Conservation (phyloP, 1,140 invertebrate genomes). For the Heliconius hewitsoni region DNA sequence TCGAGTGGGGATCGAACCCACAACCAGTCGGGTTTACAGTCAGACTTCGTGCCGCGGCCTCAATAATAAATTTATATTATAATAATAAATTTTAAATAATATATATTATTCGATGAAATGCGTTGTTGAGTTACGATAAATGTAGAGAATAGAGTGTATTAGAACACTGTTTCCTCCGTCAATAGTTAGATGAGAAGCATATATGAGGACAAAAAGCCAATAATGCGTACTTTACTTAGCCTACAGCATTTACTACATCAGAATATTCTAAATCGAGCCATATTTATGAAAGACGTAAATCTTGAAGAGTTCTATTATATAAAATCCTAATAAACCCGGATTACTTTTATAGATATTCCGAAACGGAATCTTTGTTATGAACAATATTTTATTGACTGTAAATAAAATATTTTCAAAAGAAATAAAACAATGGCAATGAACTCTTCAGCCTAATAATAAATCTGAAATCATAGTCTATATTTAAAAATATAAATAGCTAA, state of each 20-base stretch:
- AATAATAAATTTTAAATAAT: too few relatives aligned
- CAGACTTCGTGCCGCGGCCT: too few relatives aligned
- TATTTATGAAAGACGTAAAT: constrained; percentile 11
- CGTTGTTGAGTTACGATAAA: background rate
- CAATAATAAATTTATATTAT: too few relatives aligned
- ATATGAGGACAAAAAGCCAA: background rate
- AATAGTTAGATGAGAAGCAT: background rate
- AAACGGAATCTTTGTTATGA: background rate
- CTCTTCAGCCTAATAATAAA: too few relatives aligned
- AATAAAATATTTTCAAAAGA: background rate
- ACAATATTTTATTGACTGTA: background rate
- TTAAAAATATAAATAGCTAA: too few relatives aligned
- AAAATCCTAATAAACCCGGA: constrained; percentile 7
- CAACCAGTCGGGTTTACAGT: too few relatives aligned
- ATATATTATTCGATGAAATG: too few relatives aligned
- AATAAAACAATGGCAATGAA: too few relatives aligned
- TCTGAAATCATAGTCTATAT: too few relatives aligned
- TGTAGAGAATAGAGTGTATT: background rate
- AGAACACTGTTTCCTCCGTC: background rate
- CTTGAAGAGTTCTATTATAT: constrained; percentile 5
- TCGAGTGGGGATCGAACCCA: too few relatives aligned
- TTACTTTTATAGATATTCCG: background rate
- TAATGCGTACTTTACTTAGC: background rate
- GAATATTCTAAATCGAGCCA: background rate
- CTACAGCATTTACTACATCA: background rate